Base-by-base conservation (phyloP, 2,113 vertebrate species). In the Callaeas wilsoni region DNA sequence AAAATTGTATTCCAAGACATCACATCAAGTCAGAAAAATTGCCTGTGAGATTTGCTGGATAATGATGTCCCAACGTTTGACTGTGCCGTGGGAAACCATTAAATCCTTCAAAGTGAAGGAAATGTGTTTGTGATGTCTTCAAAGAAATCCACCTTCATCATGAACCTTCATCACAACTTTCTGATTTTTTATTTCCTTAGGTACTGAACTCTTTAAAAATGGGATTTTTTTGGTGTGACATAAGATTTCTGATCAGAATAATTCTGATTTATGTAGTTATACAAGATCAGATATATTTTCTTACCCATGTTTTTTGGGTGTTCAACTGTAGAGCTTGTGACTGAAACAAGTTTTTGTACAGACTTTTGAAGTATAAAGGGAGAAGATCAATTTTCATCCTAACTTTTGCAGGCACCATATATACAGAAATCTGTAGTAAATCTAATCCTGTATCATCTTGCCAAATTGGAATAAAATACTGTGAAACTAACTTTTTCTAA, bases 71-170 rank as follows among this genome's bases (percentile, higher is more conserved):
- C 93, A 78, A 15, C 2, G 3, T 88, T 96, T 95, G 87, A 82
- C 76, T 70, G 33, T 92, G 46, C 41, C 37, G 77, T 68, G 49
- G 59, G 56, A 95, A 97, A 88, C 75, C 52, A 85, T 92, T 96
- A 95, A 91, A 91, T 92, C 60, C 64, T 95, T 92, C 41, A 94
- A 78, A 93, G 50, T 63, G 75, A 96, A 96, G 77, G 85, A 83
- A 94, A 94, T 70, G 67, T 80, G 87, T 94, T 94, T 90, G 70
- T 70, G 27, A 12, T 76, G 39, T 47, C 78, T 82, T 90, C 88
- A 86, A 68, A 97, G 84, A 57, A 46, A 76, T 47, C 37, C 89
- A 59, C 8, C 59, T 90, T 87, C 39, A 87, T 47, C 49, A 25
- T 46, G 17, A n/a, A n/a, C n/a, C n/a, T n/a, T n/a, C n/a, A 77